Evolutionary conservation across 2,797 vertebrate genomes (phyloP).

Genomic region (Zenarchopterus dispar): DNA sequence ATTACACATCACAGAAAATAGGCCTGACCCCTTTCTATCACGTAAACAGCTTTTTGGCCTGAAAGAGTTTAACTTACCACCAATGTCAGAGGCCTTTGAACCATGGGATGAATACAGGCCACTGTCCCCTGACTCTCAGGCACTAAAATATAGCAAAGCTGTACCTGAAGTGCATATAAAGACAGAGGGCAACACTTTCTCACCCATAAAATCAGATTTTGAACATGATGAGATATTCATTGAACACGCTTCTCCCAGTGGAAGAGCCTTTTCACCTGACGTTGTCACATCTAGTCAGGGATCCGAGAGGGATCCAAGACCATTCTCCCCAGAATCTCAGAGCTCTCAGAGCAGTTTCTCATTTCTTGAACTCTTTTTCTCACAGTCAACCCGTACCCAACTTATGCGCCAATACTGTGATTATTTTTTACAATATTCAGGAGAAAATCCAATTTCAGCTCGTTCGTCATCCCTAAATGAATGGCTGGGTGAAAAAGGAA

Average conservation of each 20-base stretch:
- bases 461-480: background rate
- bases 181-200: slow-evolving; percentile 9
- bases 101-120: background rate
- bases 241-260: slow-evolving; percentile 8
- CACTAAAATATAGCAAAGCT: slow-evolving; percentile 10
- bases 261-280: slow-evolving; percentile 15
- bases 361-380: slow-evolving; percentile 72
- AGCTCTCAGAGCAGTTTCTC: slow-evolving; percentile 75
- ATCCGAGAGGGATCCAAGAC: slow-evolving; percentile 32
- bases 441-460: slow-evolving; percentile 17
- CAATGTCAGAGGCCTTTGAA: slow-evolving; percentile 15
- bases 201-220: slow-evolving; percentile 24
- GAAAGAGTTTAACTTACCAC: slow-evolving; percentile 1
- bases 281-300: slow-evolving; percentile 4
- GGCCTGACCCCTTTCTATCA: slow-evolving; percentile 3
- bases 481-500: slow-evolving; percentile 5
- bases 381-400: slow-evolving; percentile 57
- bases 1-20: slow-evolving; percentile 24
- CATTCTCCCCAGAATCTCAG: slow-evolving; percentile 69
- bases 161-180: slow-evolving; percentile 21
- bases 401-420: slow-evolving; percentile 70
- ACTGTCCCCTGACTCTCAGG: slow-evolving; percentile 9
- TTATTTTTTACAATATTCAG: slow-evolving; percentile 71
- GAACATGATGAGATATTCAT: slow-evolving; percentile 21
- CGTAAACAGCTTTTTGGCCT: background rate